Percentiles rank a stretch among this genome's conserved stretches.
phyloP scores from a whole-genome alignment of 1,140 invertebrate species.

The Drosophila tani region DNA sequence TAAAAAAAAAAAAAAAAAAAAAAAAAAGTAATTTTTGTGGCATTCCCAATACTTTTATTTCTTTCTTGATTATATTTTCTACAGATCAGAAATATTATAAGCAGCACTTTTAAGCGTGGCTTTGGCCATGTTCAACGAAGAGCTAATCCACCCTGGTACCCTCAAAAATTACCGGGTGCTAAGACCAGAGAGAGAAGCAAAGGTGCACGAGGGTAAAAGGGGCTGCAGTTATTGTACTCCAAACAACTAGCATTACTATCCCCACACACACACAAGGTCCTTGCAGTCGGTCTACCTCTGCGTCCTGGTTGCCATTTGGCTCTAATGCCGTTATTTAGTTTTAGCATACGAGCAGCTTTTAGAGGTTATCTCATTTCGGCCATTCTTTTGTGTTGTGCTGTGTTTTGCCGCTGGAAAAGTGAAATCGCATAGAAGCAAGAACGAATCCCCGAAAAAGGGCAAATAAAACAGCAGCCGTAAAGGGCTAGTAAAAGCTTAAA shows the following conservation, averaged over 20 bases:
- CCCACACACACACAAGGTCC: constrained; percentile 32
- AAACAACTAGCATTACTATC: constrained; percentile 59
- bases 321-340: constrained; percentile 77
- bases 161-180: too few species aligned
- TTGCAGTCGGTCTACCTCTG: constrained; percentile 31
- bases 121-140: too few species aligned
- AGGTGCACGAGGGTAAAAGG: neutral
- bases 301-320: constrained; percentile 48
- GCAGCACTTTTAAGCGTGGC: too few species aligned
- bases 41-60: too few species aligned
- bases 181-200: neutral
- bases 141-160: neutral
- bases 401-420: constrained; percentile 35
- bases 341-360: constrained; percentile 79
- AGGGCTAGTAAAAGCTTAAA: constrained; percentile 53
- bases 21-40: too few species aligned
- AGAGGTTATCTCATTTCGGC: constrained; percentile 71
- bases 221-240: constrained; percentile 46
- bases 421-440: constrained; percentile 22
- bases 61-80: too few species aligned
- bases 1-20: too few species aligned
- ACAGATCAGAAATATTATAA: too few species aligned
- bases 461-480: constrained; percentile 22
- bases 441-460: constrained; percentile 19
- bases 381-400: constrained; percentile 55